Evolutionary conservation across 2,113 vertebrate genomes (phyloP).

Genomic region (Psittacara wagleri): DNA sequence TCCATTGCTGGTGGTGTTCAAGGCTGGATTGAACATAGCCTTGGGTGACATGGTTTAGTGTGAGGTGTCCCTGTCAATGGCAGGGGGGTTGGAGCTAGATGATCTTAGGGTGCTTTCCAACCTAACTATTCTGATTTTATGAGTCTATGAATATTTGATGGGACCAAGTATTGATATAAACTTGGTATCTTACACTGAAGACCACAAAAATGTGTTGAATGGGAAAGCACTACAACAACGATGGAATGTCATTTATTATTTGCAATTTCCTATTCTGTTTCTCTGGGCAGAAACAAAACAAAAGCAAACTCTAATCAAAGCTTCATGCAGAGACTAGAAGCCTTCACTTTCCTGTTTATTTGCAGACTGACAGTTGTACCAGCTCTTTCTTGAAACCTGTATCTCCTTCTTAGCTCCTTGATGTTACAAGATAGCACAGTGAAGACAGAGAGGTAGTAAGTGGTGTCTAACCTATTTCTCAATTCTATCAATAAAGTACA

Average conservation of each 20-base stretch:
- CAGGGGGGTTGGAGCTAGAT: neutral
- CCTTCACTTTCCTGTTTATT: neutral
- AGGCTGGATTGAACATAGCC: too few species aligned
- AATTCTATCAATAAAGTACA: neutral
- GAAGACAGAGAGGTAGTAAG: neutral
- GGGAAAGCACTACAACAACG: neutral
- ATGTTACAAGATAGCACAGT: neutral
- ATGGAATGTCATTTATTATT: neutral
- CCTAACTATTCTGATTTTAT: neutral
- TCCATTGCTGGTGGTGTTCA: too few species aligned
- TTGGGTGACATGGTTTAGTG: too few species aligned
- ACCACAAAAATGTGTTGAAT: neutral
- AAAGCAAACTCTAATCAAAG: conserved; percentile 15
- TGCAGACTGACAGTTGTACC: neutral
- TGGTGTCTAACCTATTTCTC: neutral
- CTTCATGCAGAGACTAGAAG: neutral
- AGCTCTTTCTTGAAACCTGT: neutral
- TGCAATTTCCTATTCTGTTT: neutral
- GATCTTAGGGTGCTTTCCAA: neutral
- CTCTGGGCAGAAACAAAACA: neutral
- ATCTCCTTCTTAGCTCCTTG: neutral
- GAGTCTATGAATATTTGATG: neutral
- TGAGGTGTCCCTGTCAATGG: neutral
- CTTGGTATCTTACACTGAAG: neutral
- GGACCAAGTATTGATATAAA: neutral